These are phyloP conservation scores for Sympetrum striolatum DNA, from an alignment of 2,888 invertebrate species.

Conservation along the genomic window DNA sequence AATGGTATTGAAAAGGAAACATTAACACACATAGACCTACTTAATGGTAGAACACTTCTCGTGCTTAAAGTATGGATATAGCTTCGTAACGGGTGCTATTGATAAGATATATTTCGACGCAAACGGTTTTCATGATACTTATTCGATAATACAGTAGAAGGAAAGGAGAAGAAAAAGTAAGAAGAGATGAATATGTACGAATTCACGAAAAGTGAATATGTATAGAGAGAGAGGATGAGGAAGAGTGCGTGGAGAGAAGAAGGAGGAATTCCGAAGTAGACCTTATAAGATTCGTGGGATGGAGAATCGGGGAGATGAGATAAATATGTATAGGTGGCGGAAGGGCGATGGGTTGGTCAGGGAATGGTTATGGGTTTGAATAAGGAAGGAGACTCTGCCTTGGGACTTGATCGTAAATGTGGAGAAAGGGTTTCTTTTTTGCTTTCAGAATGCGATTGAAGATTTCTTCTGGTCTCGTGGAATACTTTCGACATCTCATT, in stretches of 20 bases:
- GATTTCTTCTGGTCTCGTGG: background rate
- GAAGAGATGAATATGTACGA: background rate
- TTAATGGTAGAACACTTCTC: too few species aligned
- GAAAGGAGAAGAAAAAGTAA: background rate
- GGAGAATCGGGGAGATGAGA: background rate
- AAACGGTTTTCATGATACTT: too few species aligned
- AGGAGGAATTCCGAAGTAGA: background rate
- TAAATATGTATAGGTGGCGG: background rate
- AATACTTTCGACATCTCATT: background rate
- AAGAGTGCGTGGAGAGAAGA: background rate
- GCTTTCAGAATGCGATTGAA: background rate
- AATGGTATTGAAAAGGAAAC: too few species aligned
- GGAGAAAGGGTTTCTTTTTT: background rate
- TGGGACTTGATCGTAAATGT: conserved; percentile 23
- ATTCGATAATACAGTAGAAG: background rate
- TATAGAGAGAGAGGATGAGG: background rate
- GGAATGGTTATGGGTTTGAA: background rate
- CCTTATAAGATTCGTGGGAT: background rate
- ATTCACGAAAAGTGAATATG: too few species aligned
- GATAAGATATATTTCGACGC: too few species aligned
- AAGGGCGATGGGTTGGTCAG: background rate
- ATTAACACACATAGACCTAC: too few species aligned
- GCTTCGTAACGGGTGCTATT: too few species aligned
- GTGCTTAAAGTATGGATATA: too few species aligned
- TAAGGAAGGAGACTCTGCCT: background rate